phyloP scores from a whole-genome alignment of 1,140 invertebrate genomes.

The Paraescarpia echinospica region DNA sequence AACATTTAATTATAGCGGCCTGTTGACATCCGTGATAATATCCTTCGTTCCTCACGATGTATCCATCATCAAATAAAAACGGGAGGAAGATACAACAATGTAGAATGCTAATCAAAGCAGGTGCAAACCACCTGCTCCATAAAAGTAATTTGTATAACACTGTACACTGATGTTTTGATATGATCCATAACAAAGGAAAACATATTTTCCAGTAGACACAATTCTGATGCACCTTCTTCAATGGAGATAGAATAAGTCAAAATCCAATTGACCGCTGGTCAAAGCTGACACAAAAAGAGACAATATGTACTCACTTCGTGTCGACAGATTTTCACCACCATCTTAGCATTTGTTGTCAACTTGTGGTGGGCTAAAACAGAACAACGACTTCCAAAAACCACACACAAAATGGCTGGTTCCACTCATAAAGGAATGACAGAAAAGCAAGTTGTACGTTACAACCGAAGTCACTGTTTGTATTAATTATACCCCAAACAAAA shows the following conservation, averaged over 20 bases:
- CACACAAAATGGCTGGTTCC: not conserved
- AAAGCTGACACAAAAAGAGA: not conserved
- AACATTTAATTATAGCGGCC: no score
- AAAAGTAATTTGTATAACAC: not conserved
- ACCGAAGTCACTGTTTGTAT: no score
- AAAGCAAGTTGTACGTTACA: no score
- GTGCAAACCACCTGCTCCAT: not conserved
- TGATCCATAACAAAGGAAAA: not conserved
- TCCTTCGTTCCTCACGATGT: no score
- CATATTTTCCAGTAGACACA: not conserved
- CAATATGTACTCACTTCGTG: slow-evolving; percentile 64
- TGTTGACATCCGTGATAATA: no score
- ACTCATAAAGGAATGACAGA: no score
- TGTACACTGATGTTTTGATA: no score
- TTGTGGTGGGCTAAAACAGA: slow-evolving; percentile 71
- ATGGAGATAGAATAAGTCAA: not conserved
- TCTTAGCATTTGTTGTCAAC: slow-evolving; percentile 69
- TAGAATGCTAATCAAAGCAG: not conserved
- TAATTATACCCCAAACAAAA: no score
- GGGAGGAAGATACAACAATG: no score
- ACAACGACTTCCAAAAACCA: slow-evolving; percentile 17
- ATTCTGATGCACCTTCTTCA: not conserved
- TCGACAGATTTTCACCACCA: slow-evolving; percentile 77
- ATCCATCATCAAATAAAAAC: not conserved
- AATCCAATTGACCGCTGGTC: not conserved